These are phyloP conservation scores for Lasioglossum albipes DNA, from an alignment of 1,140 invertebrate genomes.

Conservation along the genomic window DNA sequence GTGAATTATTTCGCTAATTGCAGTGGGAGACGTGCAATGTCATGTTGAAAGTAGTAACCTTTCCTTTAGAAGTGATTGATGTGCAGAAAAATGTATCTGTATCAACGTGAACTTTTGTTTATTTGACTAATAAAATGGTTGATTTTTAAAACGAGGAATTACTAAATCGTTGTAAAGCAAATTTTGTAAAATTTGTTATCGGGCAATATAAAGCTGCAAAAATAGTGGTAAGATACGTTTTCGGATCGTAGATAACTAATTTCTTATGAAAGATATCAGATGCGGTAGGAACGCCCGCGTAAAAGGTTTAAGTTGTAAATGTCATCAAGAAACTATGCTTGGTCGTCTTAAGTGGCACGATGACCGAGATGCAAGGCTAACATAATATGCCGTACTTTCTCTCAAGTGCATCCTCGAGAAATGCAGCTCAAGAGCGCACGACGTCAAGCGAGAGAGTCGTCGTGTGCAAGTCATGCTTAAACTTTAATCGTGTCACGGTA, in stretches of 20 bases:
- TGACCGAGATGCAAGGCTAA: constrained; percentile 76
- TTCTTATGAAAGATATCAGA: constrained; percentile 11
- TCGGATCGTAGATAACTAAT: background rate
- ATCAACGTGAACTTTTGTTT: too few species aligned
- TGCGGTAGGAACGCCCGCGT: background rate
- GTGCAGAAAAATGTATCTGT: too few species aligned
- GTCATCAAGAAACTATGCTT: constrained; percentile 37
- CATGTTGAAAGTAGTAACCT: background rate
- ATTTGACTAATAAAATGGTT: too few species aligned
- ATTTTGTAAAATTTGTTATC: background rate
- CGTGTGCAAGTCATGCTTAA: background rate
- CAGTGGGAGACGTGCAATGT: background rate
- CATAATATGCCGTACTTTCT: constrained; percentile 77
- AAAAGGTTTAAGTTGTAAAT: constrained; percentile 42
- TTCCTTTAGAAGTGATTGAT: background rate
- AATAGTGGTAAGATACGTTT: background rate
- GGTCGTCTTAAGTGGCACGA: constrained; percentile 71
- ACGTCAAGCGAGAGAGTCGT: background rate
- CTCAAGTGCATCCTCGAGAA: constrained; percentile 53
- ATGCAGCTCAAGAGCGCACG: constrained; percentile 14
- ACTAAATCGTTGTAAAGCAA: background rate
- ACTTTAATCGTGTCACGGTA: background rate
- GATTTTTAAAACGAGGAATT: background rate
- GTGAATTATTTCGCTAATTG: constrained; percentile 62
- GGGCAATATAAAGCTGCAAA: too few species aligned